Conservation (phyloP, 1,140 invertebrate genomes). For the Euura lappo region DNA sequence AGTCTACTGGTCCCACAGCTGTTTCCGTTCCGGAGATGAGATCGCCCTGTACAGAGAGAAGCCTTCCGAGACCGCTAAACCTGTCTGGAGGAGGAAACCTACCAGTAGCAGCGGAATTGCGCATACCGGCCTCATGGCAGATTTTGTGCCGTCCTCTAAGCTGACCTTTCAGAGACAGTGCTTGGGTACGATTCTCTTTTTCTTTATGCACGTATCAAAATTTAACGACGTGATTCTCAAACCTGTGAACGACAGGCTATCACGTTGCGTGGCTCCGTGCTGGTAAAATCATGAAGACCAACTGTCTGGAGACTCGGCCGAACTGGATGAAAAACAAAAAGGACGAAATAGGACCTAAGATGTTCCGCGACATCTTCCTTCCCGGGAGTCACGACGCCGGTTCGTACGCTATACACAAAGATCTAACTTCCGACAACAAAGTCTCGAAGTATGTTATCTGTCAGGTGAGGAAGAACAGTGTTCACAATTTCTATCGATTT, state of each 20-base stretch:
- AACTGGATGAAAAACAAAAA: conserved; percentile 67
- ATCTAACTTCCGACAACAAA: conserved; percentile 45
- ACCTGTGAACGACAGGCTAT: conserved; percentile 32
- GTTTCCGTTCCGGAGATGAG: conserved; percentile 30
- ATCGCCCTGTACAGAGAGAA: conserved; percentile 33
- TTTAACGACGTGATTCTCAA: neutral
- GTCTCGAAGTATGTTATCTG: conserved; percentile 59
- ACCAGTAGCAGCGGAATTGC: conserved; percentile 29
- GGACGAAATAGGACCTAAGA: conserved; percentile 47
- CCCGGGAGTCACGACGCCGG: conserved; percentile 72
- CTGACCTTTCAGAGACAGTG: conserved; percentile 37
- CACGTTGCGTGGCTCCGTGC: conserved; percentile 33
- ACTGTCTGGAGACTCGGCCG: conserved; percentile 62
- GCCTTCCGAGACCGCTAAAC: conserved; percentile 21
- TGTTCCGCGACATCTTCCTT: conserved; percentile 63
- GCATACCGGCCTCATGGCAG: conserved; percentile 34
- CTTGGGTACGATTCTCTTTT: conserved; percentile 30
- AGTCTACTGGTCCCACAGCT: conserved; percentile 46
- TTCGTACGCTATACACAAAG: conserved; percentile 59
- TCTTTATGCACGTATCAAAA: neutral
- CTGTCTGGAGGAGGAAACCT: conserved; percentile 32
- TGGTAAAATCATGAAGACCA: conserved; percentile 40
- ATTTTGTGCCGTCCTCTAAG: conserved; percentile 35
- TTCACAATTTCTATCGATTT: neutral
- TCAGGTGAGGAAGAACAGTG: neutral